Evolutionary conservation across 1,140 invertebrate species (phyloP), one percentile per base, ranked within the genome.

Genomic region (Nebria ingens): DNA sequence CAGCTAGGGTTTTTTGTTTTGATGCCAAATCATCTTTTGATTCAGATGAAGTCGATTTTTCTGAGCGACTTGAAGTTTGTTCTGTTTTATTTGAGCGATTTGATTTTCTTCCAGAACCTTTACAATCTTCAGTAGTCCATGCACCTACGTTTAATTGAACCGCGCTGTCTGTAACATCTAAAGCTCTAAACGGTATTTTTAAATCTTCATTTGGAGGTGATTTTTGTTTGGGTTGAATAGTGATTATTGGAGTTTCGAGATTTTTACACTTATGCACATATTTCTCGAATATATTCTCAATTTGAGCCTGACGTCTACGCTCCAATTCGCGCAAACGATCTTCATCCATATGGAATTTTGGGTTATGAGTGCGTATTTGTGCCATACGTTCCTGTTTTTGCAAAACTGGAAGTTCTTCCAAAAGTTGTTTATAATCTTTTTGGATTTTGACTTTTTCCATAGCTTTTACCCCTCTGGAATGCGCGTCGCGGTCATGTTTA

Each of bases 401-500:
- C n/a, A 71, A 52, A 13, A 62, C 25, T 1, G 69, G 68, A 11
- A 78, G 61, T 63, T 68, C 71, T 56, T 72, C 61, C 51, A 77
- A 45, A 25, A 78, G 63, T 19, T 68, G 63, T 54, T 74, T 61
- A 60, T 78, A 77, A 63, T 78, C 74, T 12, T 67, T 65, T 40
- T 70, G 67, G 1, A 75, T 66, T 63, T 65, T 71, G 59, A 76
- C 73, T 54, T 74, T 68, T 53, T 76, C 64, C 22, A 73, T 57
- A 2, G 77, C 76, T 61, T 73, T 68, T 50, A 71, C 63, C 2
- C 73, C 74, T 11, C 75, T 68, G 54, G 68, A 62, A 53, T 74
- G 59, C 0, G 70, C 69, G 20, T 65, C 63, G 51, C 45, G 62
- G 9, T 67, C 63, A 38, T 63, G 49, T 54, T 65, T 53, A 50